A percentile compares a stretch with the other conserved stretches of the same genome.
phyloP scores from a whole-genome alignment of 2,113 vertebrate species.

The Toxotes chatareus region DNA sequence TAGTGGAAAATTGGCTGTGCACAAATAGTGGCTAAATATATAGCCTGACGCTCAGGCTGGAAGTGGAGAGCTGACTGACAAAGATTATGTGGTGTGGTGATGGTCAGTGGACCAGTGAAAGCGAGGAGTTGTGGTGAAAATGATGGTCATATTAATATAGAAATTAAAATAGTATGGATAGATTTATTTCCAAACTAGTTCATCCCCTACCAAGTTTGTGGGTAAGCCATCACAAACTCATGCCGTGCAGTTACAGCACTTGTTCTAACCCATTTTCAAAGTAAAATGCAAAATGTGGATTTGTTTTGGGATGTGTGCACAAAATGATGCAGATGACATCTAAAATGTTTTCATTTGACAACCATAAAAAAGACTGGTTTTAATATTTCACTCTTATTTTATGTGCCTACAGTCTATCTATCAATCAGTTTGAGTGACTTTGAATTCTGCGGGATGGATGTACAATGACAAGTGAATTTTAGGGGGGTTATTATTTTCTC shows the following conservation, averaged over 20 bases:
- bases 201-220: neutral
- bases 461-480: neutral
- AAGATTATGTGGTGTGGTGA: slow-evolving; percentile 18
- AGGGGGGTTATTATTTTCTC: neutral
- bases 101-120: slow-evolving; percentile 8
- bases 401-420: neutral
- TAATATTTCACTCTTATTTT: too few relatives aligned
- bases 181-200: slow-evolving; percentile 7
- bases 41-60: neutral
- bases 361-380: neutral
- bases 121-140: slow-evolving; percentile 13
- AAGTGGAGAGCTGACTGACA: slow-evolving; percentile 16
- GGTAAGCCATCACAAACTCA: neutral
- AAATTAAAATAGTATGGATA: neutral
- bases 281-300: neutral
- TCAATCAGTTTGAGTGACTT: neutral
- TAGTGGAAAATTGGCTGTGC: slow-evolving; percentile 45
- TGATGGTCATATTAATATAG: neutral
- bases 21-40: slow-evolving; percentile 38
- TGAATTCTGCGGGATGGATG: neutral
- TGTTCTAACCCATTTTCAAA: neutral
- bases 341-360: neutral
- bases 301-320: neutral
- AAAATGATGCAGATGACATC: neutral
- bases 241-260: neutral